Conservation (phyloP, 37 sponge, comb jelly and placozoan genomes). For the Halisarca cf. caerulea region DNA sequence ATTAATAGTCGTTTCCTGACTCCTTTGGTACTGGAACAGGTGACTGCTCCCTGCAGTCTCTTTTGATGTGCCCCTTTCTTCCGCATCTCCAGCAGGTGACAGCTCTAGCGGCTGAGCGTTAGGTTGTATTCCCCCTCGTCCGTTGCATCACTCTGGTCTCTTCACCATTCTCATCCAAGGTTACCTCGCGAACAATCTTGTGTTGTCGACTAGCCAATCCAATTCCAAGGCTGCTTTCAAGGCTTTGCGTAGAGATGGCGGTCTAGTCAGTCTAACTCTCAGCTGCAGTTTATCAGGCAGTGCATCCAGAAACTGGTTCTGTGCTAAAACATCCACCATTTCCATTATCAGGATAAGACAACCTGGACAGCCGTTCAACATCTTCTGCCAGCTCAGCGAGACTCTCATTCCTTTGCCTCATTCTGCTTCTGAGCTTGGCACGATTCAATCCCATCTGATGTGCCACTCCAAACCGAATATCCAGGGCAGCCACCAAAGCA, state of each 20-base stretch:
- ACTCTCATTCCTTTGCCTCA: not conserved
- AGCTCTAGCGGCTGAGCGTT: no score
- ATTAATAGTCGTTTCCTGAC: no score
- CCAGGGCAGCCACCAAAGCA: slow-evolving; percentile 11
- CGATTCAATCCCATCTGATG: slow-evolving; percentile 30
- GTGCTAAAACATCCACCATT: slow-evolving; percentile 27
- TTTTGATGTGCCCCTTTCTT: not conserved
- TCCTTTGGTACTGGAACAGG: no score
- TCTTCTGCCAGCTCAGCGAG: slow-evolving; percentile 31
- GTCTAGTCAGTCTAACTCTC: not conserved
- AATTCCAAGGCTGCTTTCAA: slow-evolving; percentile 31
- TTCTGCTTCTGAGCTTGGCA: not conserved
- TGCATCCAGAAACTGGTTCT: slow-evolving; percentile 38
- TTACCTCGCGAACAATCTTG: no score
- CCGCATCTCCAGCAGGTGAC: not conserved
- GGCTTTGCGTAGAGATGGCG: slow-evolving; percentile 7
- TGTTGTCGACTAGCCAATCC: slow-evolving; percentile 27
- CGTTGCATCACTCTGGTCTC: no score
- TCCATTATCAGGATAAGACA: slow-evolving; percentile 14
- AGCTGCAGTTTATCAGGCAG: slow-evolving; percentile 18
- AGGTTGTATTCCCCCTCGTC: no score
- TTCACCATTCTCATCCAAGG: not conserved
- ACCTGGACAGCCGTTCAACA: slow-evolving; percentile 21
- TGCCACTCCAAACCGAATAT: no score
- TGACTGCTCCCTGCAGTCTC: not conserved